These are phyloP conservation scores for Epistrophella euchroma DNA, from an alignment of 2,888 invertebrate species.

Conservation along the genomic window DNA sequence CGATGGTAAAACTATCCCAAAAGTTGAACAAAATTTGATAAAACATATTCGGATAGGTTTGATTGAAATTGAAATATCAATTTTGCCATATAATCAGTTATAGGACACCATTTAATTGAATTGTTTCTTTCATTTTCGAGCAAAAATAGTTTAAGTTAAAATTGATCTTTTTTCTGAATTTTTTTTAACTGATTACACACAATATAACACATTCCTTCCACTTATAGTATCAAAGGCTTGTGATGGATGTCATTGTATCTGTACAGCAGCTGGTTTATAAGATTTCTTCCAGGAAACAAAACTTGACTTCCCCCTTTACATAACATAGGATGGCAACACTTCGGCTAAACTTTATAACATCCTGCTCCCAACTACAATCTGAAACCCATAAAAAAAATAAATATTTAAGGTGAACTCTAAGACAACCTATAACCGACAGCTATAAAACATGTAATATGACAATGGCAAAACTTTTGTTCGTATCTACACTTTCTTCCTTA, in stretches of 20 bases:
- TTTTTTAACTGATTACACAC: too few species aligned
- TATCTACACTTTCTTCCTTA: conserved; percentile 56
- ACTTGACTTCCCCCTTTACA: background rate
- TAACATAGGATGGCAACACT: conserved; percentile 9
- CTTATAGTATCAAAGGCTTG: background rate
- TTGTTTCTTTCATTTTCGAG: too few species aligned
- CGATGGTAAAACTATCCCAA: too few species aligned
- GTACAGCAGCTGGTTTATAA: background rate
- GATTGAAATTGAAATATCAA: too few species aligned
- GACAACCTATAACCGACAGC: conserved; percentile 48
- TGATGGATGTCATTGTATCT: background rate
- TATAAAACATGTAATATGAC: conserved; percentile 62
- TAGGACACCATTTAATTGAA: too few species aligned
- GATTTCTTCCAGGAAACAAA: conserved; percentile 1
- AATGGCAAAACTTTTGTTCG: conserved; percentile 58
- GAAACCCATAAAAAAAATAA: background rate
- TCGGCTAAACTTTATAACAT: conserved; percentile 30
- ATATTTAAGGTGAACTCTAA: conserved; percentile 57
- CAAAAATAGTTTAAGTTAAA: too few species aligned
- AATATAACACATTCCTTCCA: background rate
- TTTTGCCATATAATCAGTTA: too few species aligned
- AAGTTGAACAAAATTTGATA: too few species aligned
- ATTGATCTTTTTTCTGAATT: too few species aligned
- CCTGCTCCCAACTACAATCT: background rate
- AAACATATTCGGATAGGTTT: too few species aligned